Evolutionary conservation across 2,113 vertebrate genomes (phyloP).

Genomic region (Etia nguti): DNA sequence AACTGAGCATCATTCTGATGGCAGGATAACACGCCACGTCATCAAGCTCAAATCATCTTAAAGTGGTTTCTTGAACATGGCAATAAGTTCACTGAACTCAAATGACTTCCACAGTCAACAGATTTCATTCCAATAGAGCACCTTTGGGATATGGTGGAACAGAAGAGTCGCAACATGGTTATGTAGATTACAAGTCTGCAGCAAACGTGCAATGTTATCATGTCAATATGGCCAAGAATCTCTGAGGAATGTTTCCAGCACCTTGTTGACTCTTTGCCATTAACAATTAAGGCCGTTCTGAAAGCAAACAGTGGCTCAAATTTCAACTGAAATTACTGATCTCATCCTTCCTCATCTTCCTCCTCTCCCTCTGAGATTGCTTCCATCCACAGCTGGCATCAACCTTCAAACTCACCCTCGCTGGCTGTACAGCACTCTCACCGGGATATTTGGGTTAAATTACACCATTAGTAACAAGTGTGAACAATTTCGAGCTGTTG

Average conservation of each 20-base stretch:
- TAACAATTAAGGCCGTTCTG: accelerated
- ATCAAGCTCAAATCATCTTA: not conserved
- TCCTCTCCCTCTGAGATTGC: not conserved
- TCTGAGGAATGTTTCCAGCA: not conserved
- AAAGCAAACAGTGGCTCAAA: not conserved
- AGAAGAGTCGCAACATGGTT: not conserved
- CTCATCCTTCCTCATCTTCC: not conserved
- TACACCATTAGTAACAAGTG: not conserved
- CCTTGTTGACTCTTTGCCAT: not conserved
- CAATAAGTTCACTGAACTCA: not conserved
- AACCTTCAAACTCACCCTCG: not conserved
- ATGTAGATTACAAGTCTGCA: not conserved
- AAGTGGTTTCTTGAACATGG: not conserved
- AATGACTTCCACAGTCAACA: not conserved
- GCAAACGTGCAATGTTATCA: not conserved
- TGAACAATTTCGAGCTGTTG: not conserved
- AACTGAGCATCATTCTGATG: not conserved
- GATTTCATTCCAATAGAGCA: not conserved
- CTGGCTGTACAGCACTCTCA: not conserved
- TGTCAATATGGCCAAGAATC: not conserved
- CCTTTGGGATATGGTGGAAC: not conserved
- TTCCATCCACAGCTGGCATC: not conserved
- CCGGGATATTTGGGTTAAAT: not conserved
- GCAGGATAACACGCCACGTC: accelerated
- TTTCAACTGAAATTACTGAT: not conserved